A percentile compares a stretch with the other conserved stretches of the same genome.
phyloP scores from a whole-genome alignment of 2,888 invertebrate species.

The Nomada fabriciana region DNA sequence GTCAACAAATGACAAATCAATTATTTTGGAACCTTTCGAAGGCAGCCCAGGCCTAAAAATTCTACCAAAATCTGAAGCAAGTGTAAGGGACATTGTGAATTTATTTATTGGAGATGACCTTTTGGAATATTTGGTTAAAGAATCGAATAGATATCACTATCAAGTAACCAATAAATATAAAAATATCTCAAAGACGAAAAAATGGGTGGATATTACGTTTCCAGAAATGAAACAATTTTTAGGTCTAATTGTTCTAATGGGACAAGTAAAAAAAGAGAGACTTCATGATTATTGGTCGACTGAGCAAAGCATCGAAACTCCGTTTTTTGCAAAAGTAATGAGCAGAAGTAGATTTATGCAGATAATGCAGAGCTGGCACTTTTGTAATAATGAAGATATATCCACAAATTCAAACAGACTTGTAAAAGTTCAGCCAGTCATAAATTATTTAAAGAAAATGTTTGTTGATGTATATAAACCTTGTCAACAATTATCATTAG shows the following conservation, averaged over 20 bases:
- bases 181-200: constrained; percentile 38
- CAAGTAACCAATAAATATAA: constrained; percentile 43
- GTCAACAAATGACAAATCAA: constrained; percentile 39
- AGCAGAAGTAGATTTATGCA: constrained; percentile 56
- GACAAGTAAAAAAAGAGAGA: constrained; percentile 35
- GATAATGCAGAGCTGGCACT: constrained; percentile 53
- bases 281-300: constrained; percentile 60
- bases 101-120: constrained; percentile 64
- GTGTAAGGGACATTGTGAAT: constrained; percentile 47
- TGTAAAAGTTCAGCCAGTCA: constrained; percentile 52
- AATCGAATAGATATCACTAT: constrained; percentile 60
- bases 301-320: constrained; percentile 53
- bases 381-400: constrained; percentile 53
- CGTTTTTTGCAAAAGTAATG: constrained; percentile 54
- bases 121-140: constrained; percentile 49
- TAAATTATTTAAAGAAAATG: constrained; percentile 58
- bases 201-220: constrained; percentile 51
- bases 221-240: constrained; percentile 59
- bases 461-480: constrained; percentile 59
- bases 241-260: constrained; percentile 10
- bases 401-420: constrained; percentile 44
- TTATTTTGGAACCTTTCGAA: constrained; percentile 22
- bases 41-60: constrained; percentile 37
- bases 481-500: constrained; percentile 53
- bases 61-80: constrained; percentile 45